Evolutionary conservation across 2,113 vertebrate genomes (phyloP), one percentile per base, ranked within the genome.

Genomic region (Engraulis encrasicolus): DNA sequence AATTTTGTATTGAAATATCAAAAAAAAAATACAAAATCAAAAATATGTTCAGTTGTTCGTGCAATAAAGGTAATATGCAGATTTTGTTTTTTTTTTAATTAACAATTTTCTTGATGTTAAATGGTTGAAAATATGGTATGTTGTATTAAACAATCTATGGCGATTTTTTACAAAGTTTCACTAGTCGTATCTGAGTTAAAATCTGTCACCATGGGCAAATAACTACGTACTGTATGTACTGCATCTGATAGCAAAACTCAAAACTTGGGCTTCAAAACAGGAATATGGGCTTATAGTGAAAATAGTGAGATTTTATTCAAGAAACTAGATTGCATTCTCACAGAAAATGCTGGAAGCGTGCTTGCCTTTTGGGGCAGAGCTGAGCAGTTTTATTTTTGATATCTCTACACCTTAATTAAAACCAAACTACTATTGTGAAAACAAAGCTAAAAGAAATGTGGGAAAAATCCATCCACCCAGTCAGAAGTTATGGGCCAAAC

Each of bases 11-110:
- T 82, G 49, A 85, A 84, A 82, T 85, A 88, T 71, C 79, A 87
- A 91, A 92, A 91, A 92, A 93, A 50, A 93, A 93, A 92, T 92
- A 89, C 91, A 94, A 91, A 89, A 88, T 83, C 90, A 92, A 93
- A 87, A 93, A 93, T 91, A 93, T 89, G 92, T 95, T 94, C 88
- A 91, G 93, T 93, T 95, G 95, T 96, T 95, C 93, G 94, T 95
- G 94, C 94, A 96, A 96, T 95, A 95, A 96, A 92, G 86, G 91
- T 96, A 95, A 94, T 95, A 95, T 95, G 94, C 94, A 95, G 93
- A 94, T 94, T 94, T 93, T 84, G 84, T 91, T 92, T 91, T 95
- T 91, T 95, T 94, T 88, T 94, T 89, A 90, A 94, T 92, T 93
- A 92, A 94, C 91, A 93, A 91, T 95, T 94, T 94, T 93, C 90